Evolutionary conservation across 2,888 invertebrate species (phyloP).

Genomic region (Mesopsocus fuscifrons): DNA sequence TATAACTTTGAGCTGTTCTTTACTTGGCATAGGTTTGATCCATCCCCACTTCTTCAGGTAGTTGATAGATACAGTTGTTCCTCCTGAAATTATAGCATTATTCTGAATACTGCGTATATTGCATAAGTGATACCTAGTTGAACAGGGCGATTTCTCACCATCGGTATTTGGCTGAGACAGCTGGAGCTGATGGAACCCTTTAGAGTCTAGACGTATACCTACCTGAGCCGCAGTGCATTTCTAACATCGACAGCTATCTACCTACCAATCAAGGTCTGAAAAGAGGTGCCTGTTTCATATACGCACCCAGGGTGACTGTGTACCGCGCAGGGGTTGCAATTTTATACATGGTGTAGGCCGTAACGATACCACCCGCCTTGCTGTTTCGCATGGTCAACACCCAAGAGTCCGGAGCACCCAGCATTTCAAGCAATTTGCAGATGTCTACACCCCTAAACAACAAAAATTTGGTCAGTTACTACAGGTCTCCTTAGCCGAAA

Average conservation of each 20-base stretch:
- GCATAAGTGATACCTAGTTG: too few relatives aligned
- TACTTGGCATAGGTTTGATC: conserved; percentile 61
- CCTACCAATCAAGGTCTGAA: too few relatives aligned
- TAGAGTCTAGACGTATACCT: too few relatives aligned
- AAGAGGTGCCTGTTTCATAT: too few relatives aligned
- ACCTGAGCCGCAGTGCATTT: too few relatives aligned
- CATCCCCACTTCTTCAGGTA: conserved; percentile 61
- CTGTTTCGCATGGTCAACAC: conserved; percentile 52
- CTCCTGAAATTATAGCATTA: conserved; percentile 49
- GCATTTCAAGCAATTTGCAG: conserved; percentile 48
- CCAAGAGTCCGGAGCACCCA: conserved; percentile 61
- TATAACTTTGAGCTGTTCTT: conserved; percentile 40
- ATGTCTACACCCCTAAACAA: conserved; percentile 80
- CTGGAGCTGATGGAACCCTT: too few relatives aligned
- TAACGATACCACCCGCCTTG: conserved; percentile 71
- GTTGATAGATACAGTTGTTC: conserved; percentile 70
- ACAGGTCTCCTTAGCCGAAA: too few relatives aligned
- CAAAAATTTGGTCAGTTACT: too few relatives aligned
- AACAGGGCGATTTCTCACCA: too few relatives aligned
- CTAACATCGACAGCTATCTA: too few relatives aligned
- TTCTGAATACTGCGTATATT: too few relatives aligned
- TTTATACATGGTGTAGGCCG: conserved; percentile 86
- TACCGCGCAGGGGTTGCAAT: conserved; percentile 78
- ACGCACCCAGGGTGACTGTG: conserved; percentile 71
- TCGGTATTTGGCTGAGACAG: too few relatives aligned